Evolutionary conservation across 2,888 invertebrate genomes (phyloP), one percentile per base, ranked within the genome.

Genomic region (Ferdinandea cuprea): DNA sequence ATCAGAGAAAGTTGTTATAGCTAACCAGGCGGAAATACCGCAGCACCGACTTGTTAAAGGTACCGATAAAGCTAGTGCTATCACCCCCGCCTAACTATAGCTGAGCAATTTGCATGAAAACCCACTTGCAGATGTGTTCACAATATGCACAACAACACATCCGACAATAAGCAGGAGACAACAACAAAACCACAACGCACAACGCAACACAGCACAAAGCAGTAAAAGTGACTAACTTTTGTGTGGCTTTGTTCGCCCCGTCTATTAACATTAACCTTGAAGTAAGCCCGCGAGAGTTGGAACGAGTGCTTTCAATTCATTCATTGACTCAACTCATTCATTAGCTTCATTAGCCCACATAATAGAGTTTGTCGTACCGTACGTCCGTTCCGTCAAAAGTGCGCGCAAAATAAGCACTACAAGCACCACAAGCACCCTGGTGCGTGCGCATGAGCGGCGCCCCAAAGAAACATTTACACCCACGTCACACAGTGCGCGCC

Each of bases 291-390:
- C 77, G 83, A 61, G 83, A 54, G 46, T 54, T 78, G 77, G 77
- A 77, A 83, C 77, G 77, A 83, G 77, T 81, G 72, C 71, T 83
- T 76, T 69, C 76, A 83, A 83, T 77, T 83, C 83, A 83, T 83
- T 77, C 77, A 77, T 72, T 72, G 72, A 54, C 72, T 78, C 77
- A 72, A 40, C 83, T 83, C 83, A 83, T 83, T 83, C 83, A 83
- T 83, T 77, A 83, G 77, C 77, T 77, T 73, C 83, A 77, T 83
- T 83, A 83, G 71, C 81, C 81, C 76, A 83, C 77, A 44, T 17
- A 13, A 58, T 44, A 48, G 58, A 52, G 66, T 72, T 71, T 71
- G 71, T 59, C 54, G 59, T 66, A 61, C 59, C 65, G 72, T 61
- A 61, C 66, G 54, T 83, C 65, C 71, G 50, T 65, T 58, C 37